These are phyloP conservation scores for Harpalus rufipes DNA, from an alignment of 2,888 invertebrate species.

Conservation along the genomic window DNA sequence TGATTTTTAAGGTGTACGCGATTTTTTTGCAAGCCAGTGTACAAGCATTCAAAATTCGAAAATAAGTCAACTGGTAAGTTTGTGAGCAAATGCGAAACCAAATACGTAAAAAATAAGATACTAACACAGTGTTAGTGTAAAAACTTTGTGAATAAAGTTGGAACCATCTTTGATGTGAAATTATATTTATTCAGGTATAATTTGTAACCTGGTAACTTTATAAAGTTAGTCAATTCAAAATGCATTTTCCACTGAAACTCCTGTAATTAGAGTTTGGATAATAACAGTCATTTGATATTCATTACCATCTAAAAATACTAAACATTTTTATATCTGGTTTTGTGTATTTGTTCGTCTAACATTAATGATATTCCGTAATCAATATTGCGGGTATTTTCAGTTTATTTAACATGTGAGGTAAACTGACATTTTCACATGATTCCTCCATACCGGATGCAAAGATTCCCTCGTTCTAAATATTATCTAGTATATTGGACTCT, in stretches of 20 bases:
- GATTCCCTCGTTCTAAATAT: slow-evolving; percentile 38
- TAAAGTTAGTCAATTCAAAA: slow-evolving; percentile 43
- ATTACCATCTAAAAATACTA: slow-evolving; percentile 35
- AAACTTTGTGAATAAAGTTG: too few species aligned
- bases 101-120: too few species aligned
- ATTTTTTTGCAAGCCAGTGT: too few species aligned
- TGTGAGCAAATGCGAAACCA: too few species aligned
- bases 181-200: not conserved
- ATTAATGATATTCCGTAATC: slow-evolving; percentile 49
- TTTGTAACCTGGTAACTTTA: slow-evolving; percentile 23
- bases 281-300: slow-evolving; percentile 40
- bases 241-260: slow-evolving; percentile 29
- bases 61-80: too few species aligned
- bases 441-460: slow-evolving; percentile 15
- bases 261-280: slow-evolving; percentile 21
- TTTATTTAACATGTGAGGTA: slow-evolving; percentile 32
- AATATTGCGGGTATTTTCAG: slow-evolving; percentile 3
- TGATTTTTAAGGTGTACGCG: too few species aligned
- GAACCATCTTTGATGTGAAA: not conserved
- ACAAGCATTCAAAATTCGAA: too few species aligned
- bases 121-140: too few species aligned
- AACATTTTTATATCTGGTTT: slow-evolving; percentile 3
- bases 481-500: slow-evolving; percentile 9
- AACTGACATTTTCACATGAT: slow-evolving; percentile 30
- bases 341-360: slow-evolving; percentile 9